These are phyloP conservation scores for Lutraria rhynchaena DNA, from an alignment of 1,140 invertebrate genomes.

Conservation along the genomic window DNA sequence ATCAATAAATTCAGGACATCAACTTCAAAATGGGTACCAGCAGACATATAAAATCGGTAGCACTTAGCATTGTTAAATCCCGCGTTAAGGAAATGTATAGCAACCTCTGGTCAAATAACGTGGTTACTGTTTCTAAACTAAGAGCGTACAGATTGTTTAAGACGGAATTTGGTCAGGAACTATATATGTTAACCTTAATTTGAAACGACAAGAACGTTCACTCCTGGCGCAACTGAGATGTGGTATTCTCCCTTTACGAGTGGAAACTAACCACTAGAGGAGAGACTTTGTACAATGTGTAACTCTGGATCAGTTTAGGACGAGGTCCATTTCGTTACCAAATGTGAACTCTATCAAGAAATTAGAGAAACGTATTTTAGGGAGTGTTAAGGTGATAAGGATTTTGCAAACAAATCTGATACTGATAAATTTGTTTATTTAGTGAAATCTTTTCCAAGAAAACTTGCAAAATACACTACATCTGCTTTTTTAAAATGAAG, in stretches of 20 bases:
- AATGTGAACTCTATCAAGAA: neutral
- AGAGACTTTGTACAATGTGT: constrained; percentile 21
- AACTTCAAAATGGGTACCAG: too few relatives aligned
- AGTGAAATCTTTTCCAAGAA: too few relatives aligned
- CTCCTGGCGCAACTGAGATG: constrained; percentile 12
- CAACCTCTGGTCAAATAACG: too few relatives aligned
- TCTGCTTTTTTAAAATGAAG: too few relatives aligned
- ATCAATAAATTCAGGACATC: too few relatives aligned
- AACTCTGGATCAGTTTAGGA: constrained; percentile 2
- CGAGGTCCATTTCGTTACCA: neutral
- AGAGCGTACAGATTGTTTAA: constrained; percentile 13
- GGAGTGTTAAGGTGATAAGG: neutral
- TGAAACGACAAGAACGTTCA: constrained; percentile 2
- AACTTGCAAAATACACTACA: too few relatives aligned
- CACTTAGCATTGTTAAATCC: too few relatives aligned
- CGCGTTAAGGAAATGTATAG: neutral
- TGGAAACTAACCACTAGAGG: neutral
- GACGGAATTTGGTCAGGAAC: neutral
- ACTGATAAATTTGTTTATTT: neutral
- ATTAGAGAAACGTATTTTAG: neutral
- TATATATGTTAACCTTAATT: constrained; percentile 1
- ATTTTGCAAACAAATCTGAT: neutral
- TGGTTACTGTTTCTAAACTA: neutral
- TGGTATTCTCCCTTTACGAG: constrained; percentile 3
- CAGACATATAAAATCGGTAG: too few relatives aligned